A percentile compares a stretch with the other conserved stretches of the same genome.
Evolutionary conservation across 2,797 vertebrate species (phyloP).

Genomic region (Rhodeus uyekii): DNA sequence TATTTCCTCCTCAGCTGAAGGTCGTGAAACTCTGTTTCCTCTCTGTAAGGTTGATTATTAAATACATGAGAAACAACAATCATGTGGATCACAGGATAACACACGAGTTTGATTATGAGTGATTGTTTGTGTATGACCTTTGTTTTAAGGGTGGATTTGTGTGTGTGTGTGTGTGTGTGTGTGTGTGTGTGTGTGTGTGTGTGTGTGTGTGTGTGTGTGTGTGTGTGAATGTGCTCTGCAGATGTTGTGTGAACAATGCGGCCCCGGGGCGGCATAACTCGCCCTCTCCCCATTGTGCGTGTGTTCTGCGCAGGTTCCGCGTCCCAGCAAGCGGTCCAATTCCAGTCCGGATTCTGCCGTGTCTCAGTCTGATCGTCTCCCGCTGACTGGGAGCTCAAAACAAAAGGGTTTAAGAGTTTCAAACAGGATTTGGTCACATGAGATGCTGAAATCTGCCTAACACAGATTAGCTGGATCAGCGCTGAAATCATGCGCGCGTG

Average conservation of each 20-base stretch:
- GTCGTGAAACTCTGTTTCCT: neutral
- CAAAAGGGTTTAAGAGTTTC: neutral
- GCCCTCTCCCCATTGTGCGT: neutral
- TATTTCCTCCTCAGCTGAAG: constrained; percentile 11
- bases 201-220: constrained; percentile 16
- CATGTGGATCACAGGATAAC: neutral
- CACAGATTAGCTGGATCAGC: constrained; percentile 23
- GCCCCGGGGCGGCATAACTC: constrained; percentile 10
- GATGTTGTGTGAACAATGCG: constrained; percentile 43
- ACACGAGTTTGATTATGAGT: neutral
- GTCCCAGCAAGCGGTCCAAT: neutral
- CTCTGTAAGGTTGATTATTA: neutral
- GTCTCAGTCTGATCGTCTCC: neutral
- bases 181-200: constrained; percentile 31
- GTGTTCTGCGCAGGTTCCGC: neutral
- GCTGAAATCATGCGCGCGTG: neutral
- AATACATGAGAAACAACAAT: neutral
- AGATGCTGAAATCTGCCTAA: constrained; percentile 14
- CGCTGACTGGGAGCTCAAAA: neutral
- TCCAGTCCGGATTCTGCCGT: constrained; percentile 1
- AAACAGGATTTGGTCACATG: constrained; percentile 4
- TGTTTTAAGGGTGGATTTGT: constrained; percentile 1
- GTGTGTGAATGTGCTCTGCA: constrained; percentile 36
- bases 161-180: constrained; percentile 6
- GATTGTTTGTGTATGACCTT: neutral